A percentile compares a stretch with the other conserved stretches of the same genome.
Evolutionary conservation across 2,888 invertebrate genomes (phyloP).

Genomic region (Metacarcinus magister): DNA sequence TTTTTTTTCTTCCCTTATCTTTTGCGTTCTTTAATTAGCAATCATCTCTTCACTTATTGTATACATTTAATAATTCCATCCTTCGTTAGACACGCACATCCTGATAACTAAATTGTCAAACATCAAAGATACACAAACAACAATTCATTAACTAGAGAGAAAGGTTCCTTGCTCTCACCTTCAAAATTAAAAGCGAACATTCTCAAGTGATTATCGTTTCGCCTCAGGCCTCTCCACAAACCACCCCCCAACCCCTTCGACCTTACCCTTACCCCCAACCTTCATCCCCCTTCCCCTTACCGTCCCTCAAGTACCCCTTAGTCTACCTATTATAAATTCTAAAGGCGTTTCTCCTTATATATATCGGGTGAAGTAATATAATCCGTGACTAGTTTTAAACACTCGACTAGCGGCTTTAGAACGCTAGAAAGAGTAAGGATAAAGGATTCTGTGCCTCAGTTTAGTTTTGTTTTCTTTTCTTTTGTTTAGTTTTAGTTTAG

Average conservation of each 20-base stretch:
- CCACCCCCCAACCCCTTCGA: not conserved
- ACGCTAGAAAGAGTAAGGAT: not conserved
- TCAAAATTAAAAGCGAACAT: conserved; percentile 23
- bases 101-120: conserved; percentile 6
- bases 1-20: not conserved
- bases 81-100: not conserved
- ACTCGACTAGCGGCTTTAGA: not conserved
- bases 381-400: not conserved
- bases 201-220: not conserved
- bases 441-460: not conserved
- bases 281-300: not conserved
- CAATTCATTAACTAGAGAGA: not conserved
- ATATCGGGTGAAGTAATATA: not conserved
- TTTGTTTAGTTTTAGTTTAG: not conserved
- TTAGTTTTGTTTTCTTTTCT: not conserved
- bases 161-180: conserved; percentile 49
- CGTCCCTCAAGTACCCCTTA: not conserved
- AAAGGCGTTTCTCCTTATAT: not conserved
- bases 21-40: not conserved
- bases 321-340: not conserved
- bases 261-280: not conserved
- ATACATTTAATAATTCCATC: not conserved
- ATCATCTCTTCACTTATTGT: not conserved
- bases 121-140: conserved; percentile 9
- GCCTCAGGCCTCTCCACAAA: not conserved